phyloP scores from a whole-genome alignment of 2,113 vertebrate genomes.

The Ondatra zibethicus region DNA sequence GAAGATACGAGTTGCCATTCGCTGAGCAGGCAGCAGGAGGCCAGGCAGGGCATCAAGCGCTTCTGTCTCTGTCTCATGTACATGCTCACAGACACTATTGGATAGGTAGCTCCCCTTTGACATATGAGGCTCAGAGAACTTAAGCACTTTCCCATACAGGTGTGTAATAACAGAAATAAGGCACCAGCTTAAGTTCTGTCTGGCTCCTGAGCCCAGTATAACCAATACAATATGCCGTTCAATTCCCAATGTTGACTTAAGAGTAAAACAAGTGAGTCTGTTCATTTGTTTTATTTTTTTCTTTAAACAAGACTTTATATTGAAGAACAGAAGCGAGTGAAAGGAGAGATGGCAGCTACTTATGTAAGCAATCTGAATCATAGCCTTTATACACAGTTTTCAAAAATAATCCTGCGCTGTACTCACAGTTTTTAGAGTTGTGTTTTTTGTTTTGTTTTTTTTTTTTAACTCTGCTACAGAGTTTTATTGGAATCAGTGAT shows the following conservation, averaged over 20 bases:
- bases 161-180: conserved; percentile 16
- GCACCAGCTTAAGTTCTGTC: not conserved
- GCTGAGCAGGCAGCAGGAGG: not conserved
- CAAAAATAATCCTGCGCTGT: not conserved
- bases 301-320: not conserved
- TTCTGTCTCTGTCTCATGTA: not conserved
- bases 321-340: not conserved
- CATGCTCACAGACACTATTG: not conserved
- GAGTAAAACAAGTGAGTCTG: conserved; percentile 7
- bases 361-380: conserved; percentile 53
- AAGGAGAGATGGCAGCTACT: not conserved
- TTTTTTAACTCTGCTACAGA: no score
- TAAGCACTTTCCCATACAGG: not conserved
- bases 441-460: not conserved
- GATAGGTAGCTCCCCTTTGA: not conserved
- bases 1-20: not conserved
- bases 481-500: conserved; percentile 55
- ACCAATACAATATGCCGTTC: not conserved
- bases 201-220: not conserved
- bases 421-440: conserved; percentile 15
- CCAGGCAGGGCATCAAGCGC: not conserved
- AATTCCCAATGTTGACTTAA: not conserved
- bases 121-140: conserved; percentile 5
- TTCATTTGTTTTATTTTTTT: not conserved
- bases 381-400: not conserved